These are phyloP conservation scores for Amphipyra tragopoginis DNA, from an alignment of 2,888 invertebrate species.

Conservation along the genomic window DNA sequence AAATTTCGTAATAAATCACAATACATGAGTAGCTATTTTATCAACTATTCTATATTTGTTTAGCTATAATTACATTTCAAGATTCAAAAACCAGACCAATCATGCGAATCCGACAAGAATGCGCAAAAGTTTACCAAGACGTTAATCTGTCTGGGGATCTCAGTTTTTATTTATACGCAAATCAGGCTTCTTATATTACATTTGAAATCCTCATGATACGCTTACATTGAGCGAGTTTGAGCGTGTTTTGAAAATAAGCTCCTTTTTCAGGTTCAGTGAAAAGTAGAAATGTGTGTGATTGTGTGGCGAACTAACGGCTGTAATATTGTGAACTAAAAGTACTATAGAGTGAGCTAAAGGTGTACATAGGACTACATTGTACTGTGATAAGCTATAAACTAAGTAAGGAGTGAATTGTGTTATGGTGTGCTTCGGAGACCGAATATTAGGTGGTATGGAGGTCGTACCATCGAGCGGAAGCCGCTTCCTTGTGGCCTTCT, in stretches of 20 bases:
- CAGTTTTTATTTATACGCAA: constrained; percentile 47
- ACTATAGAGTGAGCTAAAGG: constrained; percentile 25
- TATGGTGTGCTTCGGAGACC: constrained; percentile 61
- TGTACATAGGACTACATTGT: constrained; percentile 46
- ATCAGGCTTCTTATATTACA: constrained; percentile 40
- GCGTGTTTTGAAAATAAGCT: constrained; percentile 42
- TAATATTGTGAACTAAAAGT: constrained; percentile 50
- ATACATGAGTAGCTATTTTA: constrained; percentile 15
- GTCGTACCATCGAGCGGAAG: constrained; percentile 77
- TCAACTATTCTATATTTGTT: constrained; percentile 3
- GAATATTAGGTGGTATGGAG: constrained; percentile 81
- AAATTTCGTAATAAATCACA: constrained; percentile 13
- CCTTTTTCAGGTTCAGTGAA: constrained; percentile 71
- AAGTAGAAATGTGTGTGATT: constrained; percentile 70
- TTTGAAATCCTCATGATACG: constrained; percentile 38
- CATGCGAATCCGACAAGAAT: constrained; percentile 27
- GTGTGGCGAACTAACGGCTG: constrained; percentile 74
- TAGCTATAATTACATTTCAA: constrained; percentile 11
- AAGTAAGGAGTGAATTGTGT: constrained; percentile 44
- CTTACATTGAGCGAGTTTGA: constrained; percentile 31
- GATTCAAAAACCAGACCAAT: constrained; percentile 27
- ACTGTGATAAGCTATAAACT: constrained; percentile 50
- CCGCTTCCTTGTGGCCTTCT: constrained; percentile 86
- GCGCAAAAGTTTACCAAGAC: constrained; percentile 24
- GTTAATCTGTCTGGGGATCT: constrained; percentile 30